Evolutionary conservation across 2,113 vertebrate species (phyloP).

Genomic region (Phaethon lepturus): DNA sequence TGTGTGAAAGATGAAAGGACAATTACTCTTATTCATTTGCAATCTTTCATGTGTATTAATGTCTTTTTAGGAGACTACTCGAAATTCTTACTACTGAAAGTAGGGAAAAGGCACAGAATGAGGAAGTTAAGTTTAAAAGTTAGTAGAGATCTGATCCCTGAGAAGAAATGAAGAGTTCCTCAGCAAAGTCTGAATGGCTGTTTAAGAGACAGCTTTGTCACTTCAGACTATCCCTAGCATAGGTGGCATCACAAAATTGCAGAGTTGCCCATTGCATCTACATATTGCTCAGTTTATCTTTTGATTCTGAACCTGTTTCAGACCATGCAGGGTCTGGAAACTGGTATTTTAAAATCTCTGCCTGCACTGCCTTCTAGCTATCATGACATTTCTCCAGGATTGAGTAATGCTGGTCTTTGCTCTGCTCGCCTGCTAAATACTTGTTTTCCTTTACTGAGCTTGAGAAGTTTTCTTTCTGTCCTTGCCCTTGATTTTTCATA

Average conservation of each 20-base stretch:
- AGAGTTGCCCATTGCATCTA: fast-evolving
- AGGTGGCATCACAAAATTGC: background rate
- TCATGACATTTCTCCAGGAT: background rate
- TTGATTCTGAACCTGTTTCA: background rate
- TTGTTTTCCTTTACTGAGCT: background rate
- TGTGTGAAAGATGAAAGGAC: background rate
- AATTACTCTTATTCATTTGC: background rate
- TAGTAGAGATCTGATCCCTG: background rate
- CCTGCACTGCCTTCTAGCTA: background rate
- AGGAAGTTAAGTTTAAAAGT: background rate
- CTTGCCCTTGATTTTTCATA: background rate
- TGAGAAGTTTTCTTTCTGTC: background rate
- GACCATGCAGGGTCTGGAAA: background rate
- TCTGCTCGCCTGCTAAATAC: background rate
- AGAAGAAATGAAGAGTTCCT: background rate
- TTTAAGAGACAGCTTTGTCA: background rate
- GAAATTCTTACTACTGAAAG: background rate
- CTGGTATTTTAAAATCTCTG: background rate
- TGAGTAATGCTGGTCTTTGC: background rate
- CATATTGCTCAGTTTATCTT: background rate
- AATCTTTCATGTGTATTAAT: background rate
- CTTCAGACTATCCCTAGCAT: background rate
- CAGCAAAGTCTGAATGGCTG: background rate
- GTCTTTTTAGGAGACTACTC: background rate
- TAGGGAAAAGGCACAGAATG: background rate